These are phyloP conservation scores for Eidolon helvum DNA, from an alignment of 2,113 vertebrate species.

Conservation along the genomic window DNA sequence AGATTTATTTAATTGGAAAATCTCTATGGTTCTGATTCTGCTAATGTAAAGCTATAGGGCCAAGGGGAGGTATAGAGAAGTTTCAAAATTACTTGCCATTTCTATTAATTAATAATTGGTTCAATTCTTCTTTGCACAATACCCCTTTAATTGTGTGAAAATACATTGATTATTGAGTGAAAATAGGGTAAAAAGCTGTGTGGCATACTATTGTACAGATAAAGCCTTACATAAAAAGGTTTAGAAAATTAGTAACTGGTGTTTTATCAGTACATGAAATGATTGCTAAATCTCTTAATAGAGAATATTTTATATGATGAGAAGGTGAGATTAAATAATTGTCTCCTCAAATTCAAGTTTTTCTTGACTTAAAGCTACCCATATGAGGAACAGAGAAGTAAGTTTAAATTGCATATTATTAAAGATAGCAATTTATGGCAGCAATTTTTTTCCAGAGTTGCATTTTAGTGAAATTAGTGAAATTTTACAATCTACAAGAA, in stretches of 20 bases:
- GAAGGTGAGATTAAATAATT: slow-evolving; percentile 24
- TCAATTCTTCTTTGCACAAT: slow-evolving; percentile 49
- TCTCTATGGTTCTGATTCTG: slow-evolving; percentile 44
- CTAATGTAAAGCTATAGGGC: slow-evolving; percentile 30
- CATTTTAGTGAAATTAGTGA: slow-evolving; percentile 18
- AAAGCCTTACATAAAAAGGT: background rate
- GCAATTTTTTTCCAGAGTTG: background rate
- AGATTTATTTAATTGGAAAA: slow-evolving; percentile 56
- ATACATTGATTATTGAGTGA: background rate
- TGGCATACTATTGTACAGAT: background rate
- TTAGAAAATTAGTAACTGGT: slow-evolving; percentile 3
- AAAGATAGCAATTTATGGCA: background rate
- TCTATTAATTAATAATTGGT: slow-evolving; percentile 60
- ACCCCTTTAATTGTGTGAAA: slow-evolving; percentile 47
- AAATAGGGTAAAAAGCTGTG: slow-evolving; percentile 18
- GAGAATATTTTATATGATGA: background rate
- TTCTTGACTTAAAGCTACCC: background rate
- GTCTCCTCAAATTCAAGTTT: background rate
- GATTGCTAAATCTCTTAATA: background rate
- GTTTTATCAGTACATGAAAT: slow-evolving; percentile 12
- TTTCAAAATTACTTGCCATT: slow-evolving; percentile 37
- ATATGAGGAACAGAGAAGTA: background rate
- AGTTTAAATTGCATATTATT: background rate
- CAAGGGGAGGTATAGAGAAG: background rate
- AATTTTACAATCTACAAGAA: background rate